These are phyloP conservation scores for Eospalax fontanierii DNA, from an alignment of 2,797 vertebrate species.

Conservation along the genomic window DNA sequence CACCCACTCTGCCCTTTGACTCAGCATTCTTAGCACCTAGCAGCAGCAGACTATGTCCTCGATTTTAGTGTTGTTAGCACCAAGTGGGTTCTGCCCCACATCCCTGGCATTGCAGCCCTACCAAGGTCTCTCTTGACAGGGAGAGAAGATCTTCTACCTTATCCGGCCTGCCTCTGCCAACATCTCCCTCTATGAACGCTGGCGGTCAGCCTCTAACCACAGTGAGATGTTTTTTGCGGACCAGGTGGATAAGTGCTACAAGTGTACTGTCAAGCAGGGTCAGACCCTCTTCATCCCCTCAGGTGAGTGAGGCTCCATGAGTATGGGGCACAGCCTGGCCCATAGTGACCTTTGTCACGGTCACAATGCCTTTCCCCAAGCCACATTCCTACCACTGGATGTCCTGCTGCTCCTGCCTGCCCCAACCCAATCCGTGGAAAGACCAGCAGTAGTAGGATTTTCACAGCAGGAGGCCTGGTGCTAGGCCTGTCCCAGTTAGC, in stretches of 20 bases:
- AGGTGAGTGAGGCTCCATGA: constrained; percentile 90
- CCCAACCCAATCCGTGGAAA: background rate
- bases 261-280: constrained; percentile 97
- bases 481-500: background rate
- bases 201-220: constrained; percentile 98
- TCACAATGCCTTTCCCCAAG: background rate
- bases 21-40: background rate
- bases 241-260: constrained; percentile 99
- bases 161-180: constrained; percentile 99
- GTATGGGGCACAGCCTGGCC: accelerated
- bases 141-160: constrained; percentile 99
- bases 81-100: background rate
- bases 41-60: background rate
- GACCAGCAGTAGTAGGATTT: too few species aligned
- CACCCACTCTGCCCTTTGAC: background rate
- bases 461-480: background rate
- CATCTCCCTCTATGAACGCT: constrained; percentile 98
- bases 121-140: constrained; percentile 90
- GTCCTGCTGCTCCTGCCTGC: background rate
- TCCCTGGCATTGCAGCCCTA: background rate
- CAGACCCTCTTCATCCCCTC: constrained; percentile 98
- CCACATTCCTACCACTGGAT: accelerated
- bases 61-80: background rate
- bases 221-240: constrained; percentile 99
- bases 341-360: accelerated